Conservation (phyloP, 2,797 vertebrate genomes). For the Calcarius lapponicus region DNA sequence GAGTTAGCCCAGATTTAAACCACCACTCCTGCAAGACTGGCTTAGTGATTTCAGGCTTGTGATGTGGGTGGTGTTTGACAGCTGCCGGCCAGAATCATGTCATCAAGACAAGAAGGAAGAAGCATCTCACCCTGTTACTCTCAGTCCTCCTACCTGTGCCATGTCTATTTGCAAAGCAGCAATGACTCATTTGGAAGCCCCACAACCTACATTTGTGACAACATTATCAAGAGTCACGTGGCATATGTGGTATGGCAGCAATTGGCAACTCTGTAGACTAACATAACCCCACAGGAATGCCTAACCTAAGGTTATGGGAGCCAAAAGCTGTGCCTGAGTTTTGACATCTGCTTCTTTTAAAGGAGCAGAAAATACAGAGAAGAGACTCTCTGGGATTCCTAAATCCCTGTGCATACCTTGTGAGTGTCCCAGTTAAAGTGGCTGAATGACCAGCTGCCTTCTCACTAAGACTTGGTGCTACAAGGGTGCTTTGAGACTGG, state of each 20-base stretch:
- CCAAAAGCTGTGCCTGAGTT: background rate
- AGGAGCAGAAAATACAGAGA: background rate
- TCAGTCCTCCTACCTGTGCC: background rate
- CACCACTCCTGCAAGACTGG: background rate
- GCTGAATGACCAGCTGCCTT: background rate
- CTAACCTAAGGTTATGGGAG: background rate
- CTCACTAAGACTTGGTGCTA: background rate
- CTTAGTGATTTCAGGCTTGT: background rate
- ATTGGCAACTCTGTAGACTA: background rate
- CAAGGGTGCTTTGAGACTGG: background rate
- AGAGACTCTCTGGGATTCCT: background rate
- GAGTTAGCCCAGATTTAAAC: background rate
- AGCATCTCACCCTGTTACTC: accelerated
- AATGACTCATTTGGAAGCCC: background rate
- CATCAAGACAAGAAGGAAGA: background rate
- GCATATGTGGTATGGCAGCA: background rate
- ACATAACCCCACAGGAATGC: background rate
- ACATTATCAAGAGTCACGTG: background rate
- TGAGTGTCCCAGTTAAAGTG: background rate
- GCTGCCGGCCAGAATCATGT: background rate
- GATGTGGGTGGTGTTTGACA: background rate
- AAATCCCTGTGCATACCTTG: background rate
- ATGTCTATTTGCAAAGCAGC: background rate
- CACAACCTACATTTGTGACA: background rate
- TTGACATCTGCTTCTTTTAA: background rate